Evolutionary conservation across 1,140 invertebrate species (phyloP).

Genomic region (Drosophila tsacasi): DNA sequence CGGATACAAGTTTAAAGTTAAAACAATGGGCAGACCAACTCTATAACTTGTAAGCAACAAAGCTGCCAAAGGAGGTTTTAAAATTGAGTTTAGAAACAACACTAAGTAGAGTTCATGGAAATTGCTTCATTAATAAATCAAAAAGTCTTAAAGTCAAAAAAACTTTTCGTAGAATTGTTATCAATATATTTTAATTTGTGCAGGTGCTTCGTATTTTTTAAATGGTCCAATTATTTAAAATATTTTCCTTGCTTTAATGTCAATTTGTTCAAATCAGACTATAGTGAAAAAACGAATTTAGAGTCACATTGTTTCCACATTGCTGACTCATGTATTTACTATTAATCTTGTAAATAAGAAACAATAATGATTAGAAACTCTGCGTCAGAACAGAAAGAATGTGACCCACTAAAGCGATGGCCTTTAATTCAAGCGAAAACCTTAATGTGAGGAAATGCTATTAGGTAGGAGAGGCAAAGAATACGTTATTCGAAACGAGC

Average conservation of each 20-base stretch:
- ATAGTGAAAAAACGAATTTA: constrained; percentile 2
- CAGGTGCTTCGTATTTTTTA: neutral
- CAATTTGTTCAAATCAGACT: neutral
- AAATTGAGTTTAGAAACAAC: neutral
- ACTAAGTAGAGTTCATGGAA: neutral
- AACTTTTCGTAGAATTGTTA: neutral
- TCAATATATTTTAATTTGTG: neutral
- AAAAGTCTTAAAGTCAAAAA: neutral
- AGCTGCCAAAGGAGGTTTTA: no score
- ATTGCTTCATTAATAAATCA: neutral
- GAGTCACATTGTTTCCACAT: neutral
- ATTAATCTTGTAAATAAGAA: constrained; percentile 40
- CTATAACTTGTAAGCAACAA: neutral
- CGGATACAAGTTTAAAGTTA: neutral
- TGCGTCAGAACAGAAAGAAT: constrained; percentile 25
- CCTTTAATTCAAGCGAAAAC: neutral
- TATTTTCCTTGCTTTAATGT: neutral
- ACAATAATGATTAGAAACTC: constrained; percentile 18
- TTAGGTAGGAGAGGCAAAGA: neutral
- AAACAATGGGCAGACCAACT: neutral
- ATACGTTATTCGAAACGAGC: neutral
- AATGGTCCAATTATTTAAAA: neutral
- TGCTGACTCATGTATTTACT: constrained; percentile 34
- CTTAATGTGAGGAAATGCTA: neutral
- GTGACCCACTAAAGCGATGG: constrained; percentile 24